Base-by-base conservation (phyloP, 2,113 vertebrate species). In the Noctilio leporinus region DNA sequence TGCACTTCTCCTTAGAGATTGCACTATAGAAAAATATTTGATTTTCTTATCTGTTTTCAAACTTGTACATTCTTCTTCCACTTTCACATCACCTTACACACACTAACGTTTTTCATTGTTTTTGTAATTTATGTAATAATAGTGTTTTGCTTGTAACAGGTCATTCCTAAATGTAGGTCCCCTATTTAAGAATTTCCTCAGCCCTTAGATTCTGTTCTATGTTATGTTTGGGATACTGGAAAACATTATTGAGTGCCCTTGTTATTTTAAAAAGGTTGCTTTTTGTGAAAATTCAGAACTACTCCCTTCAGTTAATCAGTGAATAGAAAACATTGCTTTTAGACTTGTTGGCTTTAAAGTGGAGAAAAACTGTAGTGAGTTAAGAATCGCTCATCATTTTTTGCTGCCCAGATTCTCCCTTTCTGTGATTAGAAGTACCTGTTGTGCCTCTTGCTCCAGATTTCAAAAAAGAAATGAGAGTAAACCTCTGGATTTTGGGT, bases 201-300 rank as follows among this genome's bases (percentile, higher is more conserved):
- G 26, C 14, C n/a, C 2, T 62, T 9, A 38, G 45, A 55, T 64
- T 78, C 3, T 5, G 70, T 75, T 93, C 70, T 89, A 45, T 86
- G 49, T 92, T 95, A 57, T 85, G 20, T 26, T 70, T 78, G 59
- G 49, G 7, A 2, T 75, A 38, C 82, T 33, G 91, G 75, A 76
- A 89, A 93, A 77, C 51, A 53, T 76, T 84, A 81, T 26, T 90
- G 20, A 76, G 11, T 82, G 9, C 70, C 24, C 40, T 89, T 96
- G 30, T 33, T 86, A 3, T 26, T 88, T 87, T 92, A 87, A 95
- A 95, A 95, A 82, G 38, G 7, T 91, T 64, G 24, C 55, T 91
- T 92, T 76, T 70, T 75, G 55, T 73, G 59, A 62, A 82, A 69
- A 75, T 82, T 91, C 35, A 95, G 43, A 91, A 33, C 12, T 62